Percentiles rank a stretch among this genome's conserved stretches.
Conservation (phyloP, 2,888 invertebrate species). For the Lysandra bellargus region DNA sequence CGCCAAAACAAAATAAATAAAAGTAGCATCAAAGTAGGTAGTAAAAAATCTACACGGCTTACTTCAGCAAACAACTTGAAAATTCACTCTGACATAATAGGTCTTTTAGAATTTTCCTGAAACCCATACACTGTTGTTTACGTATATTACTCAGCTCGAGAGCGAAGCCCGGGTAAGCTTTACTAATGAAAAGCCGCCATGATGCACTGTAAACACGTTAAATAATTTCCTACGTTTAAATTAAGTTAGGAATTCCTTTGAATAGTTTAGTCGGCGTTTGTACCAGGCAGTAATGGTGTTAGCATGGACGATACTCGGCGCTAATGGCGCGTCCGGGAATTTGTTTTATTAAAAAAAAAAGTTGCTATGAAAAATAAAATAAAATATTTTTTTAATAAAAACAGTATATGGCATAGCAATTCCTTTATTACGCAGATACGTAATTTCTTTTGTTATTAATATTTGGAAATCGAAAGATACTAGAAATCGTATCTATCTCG, state of each 20-base stretch:
- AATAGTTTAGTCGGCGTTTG: slow-evolving; percentile 11
- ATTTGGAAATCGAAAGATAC: too few species aligned
- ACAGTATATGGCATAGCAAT: too few species aligned
- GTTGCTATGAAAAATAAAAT: too few species aligned
- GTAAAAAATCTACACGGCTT: background rate
- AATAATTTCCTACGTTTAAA: slow-evolving; percentile 27
- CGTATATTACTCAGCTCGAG: slow-evolving; percentile 24
- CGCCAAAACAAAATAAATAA: background rate
- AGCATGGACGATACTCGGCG: background rate
- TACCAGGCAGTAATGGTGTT: background rate
- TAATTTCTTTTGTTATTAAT: too few species aligned
- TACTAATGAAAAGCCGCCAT: slow-evolving; percentile 28
- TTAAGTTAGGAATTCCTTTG: slow-evolving; percentile 21
- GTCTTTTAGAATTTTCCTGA: slow-evolving; percentile 24
- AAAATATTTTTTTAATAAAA: too few species aligned
- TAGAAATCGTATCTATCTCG: too few species aligned
- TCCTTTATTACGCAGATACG: too few species aligned
- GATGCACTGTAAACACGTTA: slow-evolving; percentile 27
- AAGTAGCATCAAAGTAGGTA: background rate
- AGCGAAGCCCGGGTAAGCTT: slow-evolving; percentile 21
- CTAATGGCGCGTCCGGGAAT: background rate
- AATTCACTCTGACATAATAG: slow-evolving; percentile 17
- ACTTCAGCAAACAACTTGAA: background rate
- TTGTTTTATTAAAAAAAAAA: background rate
- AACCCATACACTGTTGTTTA: slow-evolving; percentile 28